phyloP scores from a whole-genome alignment of 2,113 vertebrate species.

The Tachysurus fulvidraco region DNA sequence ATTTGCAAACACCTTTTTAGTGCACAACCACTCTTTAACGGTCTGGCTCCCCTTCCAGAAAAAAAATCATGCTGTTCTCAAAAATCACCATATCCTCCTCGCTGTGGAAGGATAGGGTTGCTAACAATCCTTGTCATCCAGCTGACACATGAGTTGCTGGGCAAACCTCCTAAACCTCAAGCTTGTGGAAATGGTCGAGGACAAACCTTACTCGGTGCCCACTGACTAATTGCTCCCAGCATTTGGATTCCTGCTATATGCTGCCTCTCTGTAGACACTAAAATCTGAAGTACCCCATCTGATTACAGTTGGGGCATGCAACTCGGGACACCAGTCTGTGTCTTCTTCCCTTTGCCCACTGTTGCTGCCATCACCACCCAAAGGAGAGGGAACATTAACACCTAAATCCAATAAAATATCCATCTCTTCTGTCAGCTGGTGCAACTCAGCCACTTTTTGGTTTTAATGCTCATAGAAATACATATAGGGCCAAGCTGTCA shows the following conservation, averaged over 20 bases:
- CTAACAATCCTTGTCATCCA: background rate
- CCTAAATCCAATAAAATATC: background rate
- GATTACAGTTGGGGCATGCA: background rate
- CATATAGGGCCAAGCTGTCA: background rate
- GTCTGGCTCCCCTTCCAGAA: background rate
- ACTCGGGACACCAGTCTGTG: background rate
- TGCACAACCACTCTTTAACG: too few relatives aligned
- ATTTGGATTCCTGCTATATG: background rate
- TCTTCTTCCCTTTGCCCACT: background rate
- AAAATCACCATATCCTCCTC: too few relatives aligned
- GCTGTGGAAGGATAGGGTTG: too few relatives aligned
- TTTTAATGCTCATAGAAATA: background rate
- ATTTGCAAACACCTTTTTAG: background rate
- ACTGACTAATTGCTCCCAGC: too few relatives aligned
- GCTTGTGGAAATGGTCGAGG: background rate
- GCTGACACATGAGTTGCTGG: background rate
- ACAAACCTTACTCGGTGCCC: background rate
- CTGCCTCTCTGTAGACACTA: background rate
- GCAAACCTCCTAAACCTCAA: background rate
- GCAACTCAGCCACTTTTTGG: background rate
- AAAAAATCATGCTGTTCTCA: background rate
- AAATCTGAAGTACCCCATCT: background rate
- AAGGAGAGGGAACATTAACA: background rate
- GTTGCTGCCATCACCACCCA: background rate
- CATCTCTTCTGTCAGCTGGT: background rate